These are phyloP conservation scores for Dicycla oo DNA, from an alignment of 2,888 invertebrate species.

Conservation along the genomic window DNA sequence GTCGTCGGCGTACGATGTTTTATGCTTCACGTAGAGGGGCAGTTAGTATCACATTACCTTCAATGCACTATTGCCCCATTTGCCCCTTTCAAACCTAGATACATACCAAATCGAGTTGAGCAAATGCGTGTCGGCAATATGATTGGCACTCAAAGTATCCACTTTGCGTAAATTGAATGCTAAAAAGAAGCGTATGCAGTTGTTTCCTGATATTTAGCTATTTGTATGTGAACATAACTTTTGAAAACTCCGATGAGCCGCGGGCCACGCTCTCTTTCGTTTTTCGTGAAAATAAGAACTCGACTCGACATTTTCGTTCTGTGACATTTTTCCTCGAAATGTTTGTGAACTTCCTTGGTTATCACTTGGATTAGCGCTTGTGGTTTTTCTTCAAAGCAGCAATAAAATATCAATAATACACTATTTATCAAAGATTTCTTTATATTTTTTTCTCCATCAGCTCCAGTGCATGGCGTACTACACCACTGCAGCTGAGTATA, in stretches of 20 bases:
- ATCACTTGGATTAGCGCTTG: neutral
- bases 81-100: constrained; percentile 58
- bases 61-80: constrained; percentile 56
- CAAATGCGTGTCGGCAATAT: constrained; percentile 45
- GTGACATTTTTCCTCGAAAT: neutral
- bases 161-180: constrained; percentile 42
- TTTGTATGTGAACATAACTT: neutral
- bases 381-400: neutral
- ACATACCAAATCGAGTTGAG: constrained; percentile 54
- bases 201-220: neutral
- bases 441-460: constrained; percentile 16
- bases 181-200: constrained; percentile 10
- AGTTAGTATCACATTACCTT: constrained; percentile 51
- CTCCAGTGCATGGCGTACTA: constrained; percentile 24
- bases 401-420: constrained; percentile 14
- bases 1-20: constrained; percentile 28
- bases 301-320: constrained; percentile 8
- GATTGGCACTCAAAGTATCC: constrained; percentile 50
- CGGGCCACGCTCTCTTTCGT: accelerated
- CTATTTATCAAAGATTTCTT: constrained; percentile 1
- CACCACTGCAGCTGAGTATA: constrained; percentile 26
- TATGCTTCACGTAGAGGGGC: constrained; percentile 21
- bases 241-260: neutral
- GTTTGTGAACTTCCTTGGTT: neutral
- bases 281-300: neutral